Conservation (phyloP, 2,797 vertebrate species). For the Arctocebus calabarensis region DNA sequence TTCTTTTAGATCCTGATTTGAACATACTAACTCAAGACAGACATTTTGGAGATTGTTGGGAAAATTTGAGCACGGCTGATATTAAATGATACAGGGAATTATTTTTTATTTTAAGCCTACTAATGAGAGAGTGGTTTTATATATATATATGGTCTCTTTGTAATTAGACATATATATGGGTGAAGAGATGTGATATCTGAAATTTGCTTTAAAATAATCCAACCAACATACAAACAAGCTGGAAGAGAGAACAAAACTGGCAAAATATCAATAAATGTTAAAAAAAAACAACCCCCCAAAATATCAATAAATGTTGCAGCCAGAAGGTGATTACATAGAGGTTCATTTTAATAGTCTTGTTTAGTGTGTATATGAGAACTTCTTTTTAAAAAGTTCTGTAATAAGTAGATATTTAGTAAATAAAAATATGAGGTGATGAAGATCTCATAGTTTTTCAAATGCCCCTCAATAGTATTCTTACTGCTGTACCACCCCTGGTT, state of each 20-base stretch:
- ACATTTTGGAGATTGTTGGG: neutral
- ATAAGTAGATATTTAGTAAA: neutral
- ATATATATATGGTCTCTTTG: neutral
- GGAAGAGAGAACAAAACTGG: neutral
- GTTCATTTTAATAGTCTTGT: neutral
- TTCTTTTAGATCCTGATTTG: neutral
- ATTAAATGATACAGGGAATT: neutral
- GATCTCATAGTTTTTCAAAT: neutral
- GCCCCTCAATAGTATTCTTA: neutral
- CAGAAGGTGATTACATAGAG: neutral
- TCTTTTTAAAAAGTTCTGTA: neutral
- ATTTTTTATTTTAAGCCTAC: neutral
- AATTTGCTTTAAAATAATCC: slow-evolving; percentile 28
- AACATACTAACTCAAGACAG: neutral
- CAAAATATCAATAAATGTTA: neutral
- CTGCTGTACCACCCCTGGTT: neutral
- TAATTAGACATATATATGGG: neutral
- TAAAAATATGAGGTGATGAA: neutral
- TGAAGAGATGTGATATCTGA: neutral
- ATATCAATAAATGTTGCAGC: neutral
- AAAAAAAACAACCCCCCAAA: too few relatives aligned
- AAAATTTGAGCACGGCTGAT: slow-evolving; percentile 1
- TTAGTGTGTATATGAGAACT: neutral
- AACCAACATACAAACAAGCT: neutral
- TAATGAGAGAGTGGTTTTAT: neutral